phyloP scores from a whole-genome alignment of 2,888 invertebrate species.

The Parnassius apollo region DNA sequence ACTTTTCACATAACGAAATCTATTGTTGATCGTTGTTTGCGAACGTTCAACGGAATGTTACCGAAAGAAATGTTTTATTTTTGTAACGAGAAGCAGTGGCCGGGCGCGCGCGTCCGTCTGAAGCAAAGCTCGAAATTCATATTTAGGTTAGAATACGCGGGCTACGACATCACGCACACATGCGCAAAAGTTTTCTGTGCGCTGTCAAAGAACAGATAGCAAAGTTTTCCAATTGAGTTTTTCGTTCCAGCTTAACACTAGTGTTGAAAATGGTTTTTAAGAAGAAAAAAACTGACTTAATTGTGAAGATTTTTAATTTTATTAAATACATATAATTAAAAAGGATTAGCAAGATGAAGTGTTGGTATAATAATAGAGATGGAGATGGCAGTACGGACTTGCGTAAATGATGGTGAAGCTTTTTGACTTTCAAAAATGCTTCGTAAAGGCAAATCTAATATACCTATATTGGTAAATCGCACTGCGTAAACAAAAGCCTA shows the following conservation, averaged over 20 bases:
- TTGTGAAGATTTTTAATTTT: too few species aligned
- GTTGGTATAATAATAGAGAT: too few species aligned
- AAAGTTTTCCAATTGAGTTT: constrained; percentile 2
- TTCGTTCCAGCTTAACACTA: neutral
- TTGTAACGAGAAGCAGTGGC: constrained; percentile 65
- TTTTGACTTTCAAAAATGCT: too few species aligned
- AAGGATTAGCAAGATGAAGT: too few species aligned
- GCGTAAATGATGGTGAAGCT: too few species aligned
- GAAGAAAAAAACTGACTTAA: too few species aligned
- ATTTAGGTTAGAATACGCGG: constrained; percentile 78
- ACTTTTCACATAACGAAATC: constrained; percentile 8
- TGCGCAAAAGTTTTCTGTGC: constrained; percentile 54
- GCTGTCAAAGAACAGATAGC: constrained; percentile 52
- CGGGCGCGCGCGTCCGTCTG: constrained; percentile 62
- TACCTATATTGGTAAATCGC: too few species aligned
- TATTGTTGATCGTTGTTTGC: constrained; percentile 9
- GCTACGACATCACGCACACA: constrained; percentile 70
- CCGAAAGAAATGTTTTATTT: constrained; percentile 59
- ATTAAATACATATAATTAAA: too few species aligned
- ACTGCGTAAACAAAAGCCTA: too few species aligned
- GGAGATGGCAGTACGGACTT: too few species aligned
- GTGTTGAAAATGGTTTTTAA: too few species aligned
- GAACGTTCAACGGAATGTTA: constrained; percentile 34
- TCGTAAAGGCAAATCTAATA: too few species aligned
- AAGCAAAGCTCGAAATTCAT: constrained; percentile 69